These are phyloP conservation scores for Poeciliopsis gracilis DNA, from an alignment of 2,797 vertebrate genomes.

Conservation along the genomic window DNA sequence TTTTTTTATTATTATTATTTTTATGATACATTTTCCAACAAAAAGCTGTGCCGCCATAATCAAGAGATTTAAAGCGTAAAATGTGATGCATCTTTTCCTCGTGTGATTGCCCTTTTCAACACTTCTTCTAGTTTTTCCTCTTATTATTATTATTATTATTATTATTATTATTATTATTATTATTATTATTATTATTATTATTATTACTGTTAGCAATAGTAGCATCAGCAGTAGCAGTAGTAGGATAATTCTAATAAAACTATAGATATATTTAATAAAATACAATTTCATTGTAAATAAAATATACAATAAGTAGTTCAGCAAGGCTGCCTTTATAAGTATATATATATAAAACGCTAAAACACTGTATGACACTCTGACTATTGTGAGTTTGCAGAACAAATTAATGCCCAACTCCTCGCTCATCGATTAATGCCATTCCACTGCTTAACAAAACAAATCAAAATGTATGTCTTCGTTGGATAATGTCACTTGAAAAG, in stretches of 20 bases:
- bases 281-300: no score
- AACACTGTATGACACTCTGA: constrained; percentile 23
- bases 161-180: neutral
- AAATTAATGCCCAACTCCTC: constrained; percentile 39
- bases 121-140: neutral
- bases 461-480: constrained; percentile 34
- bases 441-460: constrained; percentile 51
- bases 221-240: no score
- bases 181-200: neutral
- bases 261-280: no score
- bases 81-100: neutral
- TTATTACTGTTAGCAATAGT: neutral
- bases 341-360: constrained; percentile 39
- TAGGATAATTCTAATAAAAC: neutral
- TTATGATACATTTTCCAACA: neutral
- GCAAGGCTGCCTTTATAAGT: constrained; percentile 31
- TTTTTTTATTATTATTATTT: no score
- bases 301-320: constrained; percentile 22
- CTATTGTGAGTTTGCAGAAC: constrained; percentile 36
- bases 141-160: neutral
- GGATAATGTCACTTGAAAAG: constrained; percentile 51
- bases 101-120: neutral
- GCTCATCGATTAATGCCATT: constrained; percentile 52
- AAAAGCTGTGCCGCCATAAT: neutral
- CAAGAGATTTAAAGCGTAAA: neutral